These are phyloP conservation scores for Shargacucullia verbasci DNA, from an alignment of 2,888 invertebrate genomes.

Conservation along the genomic window DNA sequence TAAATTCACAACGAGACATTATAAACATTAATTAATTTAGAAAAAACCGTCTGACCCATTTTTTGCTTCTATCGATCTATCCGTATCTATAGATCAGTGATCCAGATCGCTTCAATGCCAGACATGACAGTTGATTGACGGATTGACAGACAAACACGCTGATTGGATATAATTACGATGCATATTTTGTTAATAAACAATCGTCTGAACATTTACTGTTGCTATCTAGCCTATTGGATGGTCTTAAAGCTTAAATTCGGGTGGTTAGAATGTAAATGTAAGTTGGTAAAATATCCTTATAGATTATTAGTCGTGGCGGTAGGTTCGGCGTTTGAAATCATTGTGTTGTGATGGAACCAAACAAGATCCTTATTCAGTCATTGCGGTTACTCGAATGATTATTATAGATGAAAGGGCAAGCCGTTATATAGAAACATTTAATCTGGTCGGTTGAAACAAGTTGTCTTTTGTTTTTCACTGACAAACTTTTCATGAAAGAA, in stretches of 20 bases:
- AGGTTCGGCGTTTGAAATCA: conserved; percentile 45
- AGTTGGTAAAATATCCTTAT: conserved; percentile 35
- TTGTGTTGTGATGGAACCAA: conserved; percentile 50
- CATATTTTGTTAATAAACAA: conserved; percentile 80
- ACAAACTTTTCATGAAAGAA: no score
- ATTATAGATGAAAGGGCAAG: no score
- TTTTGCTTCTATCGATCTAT: conserved; percentile 65
- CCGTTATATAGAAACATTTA: no score
- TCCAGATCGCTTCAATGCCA: conserved; percentile 73
- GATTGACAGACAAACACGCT: conserved; percentile 80
- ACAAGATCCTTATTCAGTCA: conserved; percentile 41
- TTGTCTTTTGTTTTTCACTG: no score
- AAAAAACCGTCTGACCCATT: conserved; percentile 61
- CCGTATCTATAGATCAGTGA: conserved; percentile 70
- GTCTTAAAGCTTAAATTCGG: conserved; percentile 33
- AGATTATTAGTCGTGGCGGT: conserved; percentile 49
- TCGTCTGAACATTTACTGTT: conserved; percentile 51
- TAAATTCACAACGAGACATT: conserved; percentile 26
- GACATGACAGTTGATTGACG: conserved; percentile 74
- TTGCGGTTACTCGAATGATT: conserved; percentile 21
- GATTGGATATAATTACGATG: conserved; percentile 87
- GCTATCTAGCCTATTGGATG: background rate
- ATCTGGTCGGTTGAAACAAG: no score
- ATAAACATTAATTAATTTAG: conserved; percentile 56
- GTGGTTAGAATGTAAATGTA: background rate